phyloP scores from a whole-genome alignment of 2,113 vertebrate genomes.

The Toxotes jaculatrix region DNA sequence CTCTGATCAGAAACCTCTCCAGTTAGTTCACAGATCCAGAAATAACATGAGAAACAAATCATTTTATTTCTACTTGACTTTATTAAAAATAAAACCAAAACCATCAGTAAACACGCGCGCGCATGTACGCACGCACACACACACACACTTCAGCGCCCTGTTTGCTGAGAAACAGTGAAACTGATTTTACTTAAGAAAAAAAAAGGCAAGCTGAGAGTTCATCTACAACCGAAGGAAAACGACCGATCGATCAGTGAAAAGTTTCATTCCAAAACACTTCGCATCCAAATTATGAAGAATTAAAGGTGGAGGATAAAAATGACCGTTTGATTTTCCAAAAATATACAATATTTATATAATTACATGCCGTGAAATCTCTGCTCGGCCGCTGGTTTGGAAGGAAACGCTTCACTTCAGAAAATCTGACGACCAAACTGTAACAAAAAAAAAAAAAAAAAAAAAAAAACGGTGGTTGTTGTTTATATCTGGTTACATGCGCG shows the following conservation, averaged over 20 bases:
- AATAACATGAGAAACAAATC: neutral
- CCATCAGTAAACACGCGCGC: slow-evolving; percentile 34
- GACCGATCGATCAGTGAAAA: neutral
- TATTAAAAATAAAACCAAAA: slow-evolving; percentile 71
- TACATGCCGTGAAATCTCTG: slow-evolving; percentile 38
- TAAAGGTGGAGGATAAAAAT: slow-evolving; percentile 38
- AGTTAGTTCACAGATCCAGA: too few relatives aligned
- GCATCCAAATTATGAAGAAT: slow-evolving; percentile 27
- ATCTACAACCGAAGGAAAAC: neutral
- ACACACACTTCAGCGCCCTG: too few relatives aligned
- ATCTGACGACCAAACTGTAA: neutral
- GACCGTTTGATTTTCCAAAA: slow-evolving; percentile 49
- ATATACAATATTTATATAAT: slow-evolving; percentile 57
- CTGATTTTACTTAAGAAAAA: slow-evolving; percentile 15
- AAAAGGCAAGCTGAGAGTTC: neutral
- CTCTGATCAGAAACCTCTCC: too few relatives aligned
- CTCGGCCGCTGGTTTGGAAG: slow-evolving; percentile 5
- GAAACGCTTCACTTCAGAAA: slow-evolving; percentile 36
- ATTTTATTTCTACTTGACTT: slow-evolving; percentile 63
- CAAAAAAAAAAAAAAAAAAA: neutral
- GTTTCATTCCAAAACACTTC: slow-evolving; percentile 43
- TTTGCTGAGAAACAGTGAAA: slow-evolving; percentile 19
- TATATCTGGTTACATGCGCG: neutral
- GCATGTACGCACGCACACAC: slow-evolving; percentile 9
- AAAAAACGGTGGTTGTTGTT: neutral